Base-by-base conservation (phyloP, 2,113 vertebrate genomes). In the Ageneiosus marmoratus region DNA sequence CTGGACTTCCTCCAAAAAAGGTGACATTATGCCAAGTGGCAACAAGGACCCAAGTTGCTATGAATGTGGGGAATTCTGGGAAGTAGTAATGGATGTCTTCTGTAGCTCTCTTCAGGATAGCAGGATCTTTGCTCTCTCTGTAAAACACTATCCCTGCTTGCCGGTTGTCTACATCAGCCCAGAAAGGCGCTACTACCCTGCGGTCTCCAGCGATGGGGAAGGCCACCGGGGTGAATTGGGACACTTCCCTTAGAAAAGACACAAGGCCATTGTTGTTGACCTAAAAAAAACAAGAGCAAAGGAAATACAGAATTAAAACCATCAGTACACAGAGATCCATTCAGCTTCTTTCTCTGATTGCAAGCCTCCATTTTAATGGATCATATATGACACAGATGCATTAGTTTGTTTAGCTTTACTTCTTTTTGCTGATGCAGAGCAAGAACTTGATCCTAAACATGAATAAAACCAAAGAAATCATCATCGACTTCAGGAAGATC, bases 241-340 rank as follows among this genome's bases (percentile, higher is more conserved):
- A 98, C 11, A 99, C 98, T 85, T 99, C 98, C 83, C 95, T 96
- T 88, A 99, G 93, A 92, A 99, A 99, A 44, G 98, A 99, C 82
- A 99, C 95, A 65, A 99, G 93, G 46, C 98, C 98, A 0, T 99
- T 99, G 91, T 99, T 99, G 94, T 99, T 99, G 34, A 99, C 98
- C 98, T 99, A 89, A 34, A 78, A 51, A 73, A 62, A 46, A 51
- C 79, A 79, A 72, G 22, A 80, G 13, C 37, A 75, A 24, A 82
- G 20, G 9, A 84, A 22, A 70, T 34, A 74, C 73, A 56, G 22
- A 27, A 67, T 84, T 48, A 84, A 69, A 62, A 78, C 15, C n/a
- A 56, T 41, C 16, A 16, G 56, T 32, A 81, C 29, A 69, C 50
- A 79, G 37, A 82, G 50, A 18, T 77, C 55, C 55, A 34, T 77